Percentiles rank a stretch among this genome's conserved stretches.
Evolutionary conservation across 2,888 invertebrate genomes (phyloP).

Genomic region (Sinohyriopsis cumingii): DNA sequence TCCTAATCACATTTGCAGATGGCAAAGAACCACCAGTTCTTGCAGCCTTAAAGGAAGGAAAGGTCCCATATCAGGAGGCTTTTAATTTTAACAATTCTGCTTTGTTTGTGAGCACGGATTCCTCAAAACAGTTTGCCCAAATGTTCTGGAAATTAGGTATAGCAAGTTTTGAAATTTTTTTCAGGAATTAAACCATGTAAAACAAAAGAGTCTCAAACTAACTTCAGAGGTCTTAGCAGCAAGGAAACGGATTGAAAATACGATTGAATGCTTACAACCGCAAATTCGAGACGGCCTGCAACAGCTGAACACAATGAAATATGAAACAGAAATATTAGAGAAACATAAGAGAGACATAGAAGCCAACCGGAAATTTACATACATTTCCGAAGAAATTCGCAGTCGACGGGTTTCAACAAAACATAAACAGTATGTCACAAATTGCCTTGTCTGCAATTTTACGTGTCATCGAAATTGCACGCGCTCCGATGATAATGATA

Average conservation of each 20-base stretch:
- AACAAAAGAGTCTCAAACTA: conserved; percentile 24
- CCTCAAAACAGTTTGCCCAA: conserved; percentile 10
- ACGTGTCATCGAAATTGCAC: conserved; percentile 54
- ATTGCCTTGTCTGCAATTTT: conserved; percentile 46
- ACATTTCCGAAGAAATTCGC: conserved; percentile 33
- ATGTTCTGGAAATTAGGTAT: conserved; percentile 37
- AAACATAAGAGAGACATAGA: conserved; percentile 19
- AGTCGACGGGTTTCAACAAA: conserved; percentile 17
- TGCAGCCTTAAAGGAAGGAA: conserved; percentile 19
- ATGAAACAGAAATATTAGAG: conserved; percentile 22
- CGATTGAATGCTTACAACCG: conserved; percentile 21
- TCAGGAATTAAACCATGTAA: conserved; percentile 8
- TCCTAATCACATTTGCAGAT: conserved; percentile 36
- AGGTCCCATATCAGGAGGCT: conserved; percentile 14
- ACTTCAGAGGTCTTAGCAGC: conserved; percentile 28
- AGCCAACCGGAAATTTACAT: conserved; percentile 40
- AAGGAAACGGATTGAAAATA: conserved; percentile 22
- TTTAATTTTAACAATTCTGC: conserved; percentile 37
- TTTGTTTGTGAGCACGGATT: conserved; percentile 18
- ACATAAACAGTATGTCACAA: conserved; percentile 39
- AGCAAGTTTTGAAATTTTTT: conserved; percentile 28
- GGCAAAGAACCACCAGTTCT: conserved; percentile 30
- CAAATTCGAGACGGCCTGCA: conserved; percentile 27
- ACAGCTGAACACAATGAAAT: conserved; percentile 15
- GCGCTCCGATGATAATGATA: conserved; percentile 37